Conservation (phyloP, 2,797 vertebrate species). For the Sorex maritimensis region DNA sequence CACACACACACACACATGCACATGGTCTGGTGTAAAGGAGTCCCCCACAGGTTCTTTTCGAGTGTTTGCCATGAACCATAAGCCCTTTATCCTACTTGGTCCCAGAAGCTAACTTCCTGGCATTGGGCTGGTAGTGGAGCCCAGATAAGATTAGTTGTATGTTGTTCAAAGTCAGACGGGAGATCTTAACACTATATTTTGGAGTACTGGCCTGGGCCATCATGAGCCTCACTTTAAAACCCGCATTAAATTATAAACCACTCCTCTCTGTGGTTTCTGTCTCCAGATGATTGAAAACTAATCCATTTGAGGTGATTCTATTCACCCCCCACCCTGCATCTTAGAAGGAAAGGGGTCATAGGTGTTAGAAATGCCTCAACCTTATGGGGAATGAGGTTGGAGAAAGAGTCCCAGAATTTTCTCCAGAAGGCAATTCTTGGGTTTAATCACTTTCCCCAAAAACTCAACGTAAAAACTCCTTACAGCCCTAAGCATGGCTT, state of each 20-base stretch:
- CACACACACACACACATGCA: too few species aligned
- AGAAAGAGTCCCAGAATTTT: slow-evolving; percentile 54
- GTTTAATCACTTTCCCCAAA: slow-evolving; percentile 74
- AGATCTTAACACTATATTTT: background rate
- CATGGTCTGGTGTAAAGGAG: rapidly evolving
- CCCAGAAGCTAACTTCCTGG: background rate
- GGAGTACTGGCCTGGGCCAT: background rate
- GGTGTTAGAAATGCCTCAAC: slow-evolving; percentile 66
- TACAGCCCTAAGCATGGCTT: slow-evolving; percentile 66
- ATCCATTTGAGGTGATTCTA: background rate
- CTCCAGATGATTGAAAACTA: slow-evolving; percentile 55
- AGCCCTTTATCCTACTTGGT: background rate
- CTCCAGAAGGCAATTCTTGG: slow-evolving; percentile 64
- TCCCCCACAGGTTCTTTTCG: background rate
- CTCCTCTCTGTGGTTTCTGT: slow-evolving; percentile 57
- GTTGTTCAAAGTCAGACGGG: slow-evolving; percentile 44
- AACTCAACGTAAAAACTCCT: slow-evolving; percentile 77
- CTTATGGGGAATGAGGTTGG: slow-evolving; percentile 58
- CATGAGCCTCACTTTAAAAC: slow-evolving; percentile 53
- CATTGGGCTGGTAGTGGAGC: background rate
- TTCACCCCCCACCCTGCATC: background rate
- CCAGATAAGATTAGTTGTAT: background rate
- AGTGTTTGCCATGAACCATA: background rate
- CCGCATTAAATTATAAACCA: slow-evolving; percentile 34
- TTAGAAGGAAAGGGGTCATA: background rate